Evolutionary conservation across 2,113 vertebrate species (phyloP), one percentile per base, ranked within the genome.

Genomic region (Collichthys lucidus): DNA sequence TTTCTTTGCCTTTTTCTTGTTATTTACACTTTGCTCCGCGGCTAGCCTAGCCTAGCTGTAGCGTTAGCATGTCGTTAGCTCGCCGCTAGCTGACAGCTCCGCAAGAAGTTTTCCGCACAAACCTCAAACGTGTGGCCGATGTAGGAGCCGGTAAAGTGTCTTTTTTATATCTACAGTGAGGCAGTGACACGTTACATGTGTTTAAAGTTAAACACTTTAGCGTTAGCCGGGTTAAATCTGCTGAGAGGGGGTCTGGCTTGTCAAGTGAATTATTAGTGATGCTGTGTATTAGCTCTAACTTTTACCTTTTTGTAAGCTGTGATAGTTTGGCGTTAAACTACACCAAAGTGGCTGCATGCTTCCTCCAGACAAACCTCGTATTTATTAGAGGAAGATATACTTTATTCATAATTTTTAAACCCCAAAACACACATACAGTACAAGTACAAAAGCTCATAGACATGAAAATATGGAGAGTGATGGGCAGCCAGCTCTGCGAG

Each of bases 31-130:
- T 91, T 83, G 66, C 76, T 81, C 66, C 77, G 55, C 14, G 75
- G 89, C 79, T 92, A 93, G 89, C 90, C 83, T 90, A 92, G 89
- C 88, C 24, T 26, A 26, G 35, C 4, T 57, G 49, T 89, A 92
- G 87, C 90, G 72, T 86, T 92, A 93, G 91, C 89, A 79, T 46
- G 24, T 5, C 20, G 89, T 40, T 94, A 91, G 89, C 88, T 11
- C 79, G 80, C 66, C 82, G 80, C 66, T 86, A 89, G 87, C 85
- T 88, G 90, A 88, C 89, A 87, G 84, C 49, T 26, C 26, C 26
- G 26, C 26, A 26, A 26, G 26, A 91, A 90, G 91, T 92, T 90
- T 82, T 29, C 31, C 17, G 3, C 42, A 52, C 11, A 64, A 40
- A 19, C 16, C 31, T 35, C 12, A 22, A 3, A 1, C 8, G 40